Base-by-base conservation (phyloP, 1,140 invertebrate species). In the Drosophila nasuta region DNA sequence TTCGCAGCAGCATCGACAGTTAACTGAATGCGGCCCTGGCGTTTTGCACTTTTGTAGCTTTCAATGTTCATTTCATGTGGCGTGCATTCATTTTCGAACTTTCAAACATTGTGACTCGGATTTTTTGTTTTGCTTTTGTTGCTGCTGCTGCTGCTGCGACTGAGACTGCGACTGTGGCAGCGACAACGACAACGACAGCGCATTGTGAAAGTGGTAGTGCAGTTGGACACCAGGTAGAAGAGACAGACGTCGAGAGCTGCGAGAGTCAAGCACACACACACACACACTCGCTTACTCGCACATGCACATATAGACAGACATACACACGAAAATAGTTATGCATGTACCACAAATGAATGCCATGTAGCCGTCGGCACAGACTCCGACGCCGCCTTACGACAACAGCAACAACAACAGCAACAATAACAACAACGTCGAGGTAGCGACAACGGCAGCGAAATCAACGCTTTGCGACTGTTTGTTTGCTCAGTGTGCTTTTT, bases 41-140 rank as follows among this genome's bases (percentile, higher is more conserved):
- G 17, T 57, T 67, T 58, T 70, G 72, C 76, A 63, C 52, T 62
- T 77, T 59, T 72, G 74, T 74, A 66, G 65, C 68, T 80, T 59
- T 66, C 13, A 33, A 48, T 43, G 77, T 88, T 83, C 83, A 80
- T 88, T 88, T 82, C 65, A 68, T 65, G 70, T 68, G 75, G 70
- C 82, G 69, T 88, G 83, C 70, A 83, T 87, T 87, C 83, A 88
- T 87, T 77, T 67, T 83, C 85, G 81, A 88, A 88, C 68, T 64
- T 71, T 71, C 72, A 45, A 70, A 56, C 86, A 77, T 82, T 82
- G 83, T 67, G 74, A 68, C 74, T 65, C 49, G 58, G 54, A 67
- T 70, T 63, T 76, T 65, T 77, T 77, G 73, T 70, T 77, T 64
- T 80, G 73, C 41, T 65, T 58, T 25, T 25, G 20, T 25, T 25